A percentile compares a stretch with the other conserved stretches of the same genome.
phyloP scores from a whole-genome alignment of 1,140 invertebrate genomes.

The Mactra quadrangularis region DNA sequence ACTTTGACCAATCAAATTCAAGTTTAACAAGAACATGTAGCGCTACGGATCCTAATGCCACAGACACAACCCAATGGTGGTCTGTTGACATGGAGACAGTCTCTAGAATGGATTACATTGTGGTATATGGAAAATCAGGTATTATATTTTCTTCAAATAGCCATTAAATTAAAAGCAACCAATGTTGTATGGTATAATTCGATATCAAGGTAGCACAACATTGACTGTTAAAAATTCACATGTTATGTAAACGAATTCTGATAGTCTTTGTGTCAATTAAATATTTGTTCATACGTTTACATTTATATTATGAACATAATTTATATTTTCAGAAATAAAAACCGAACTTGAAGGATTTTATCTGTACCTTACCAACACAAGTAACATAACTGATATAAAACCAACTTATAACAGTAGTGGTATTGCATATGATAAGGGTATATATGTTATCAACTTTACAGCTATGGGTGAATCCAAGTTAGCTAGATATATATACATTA shows the following conservation, averaged over 20 bases:
- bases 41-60: neutral
- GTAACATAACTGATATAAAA: neutral
- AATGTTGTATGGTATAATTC: neutral
- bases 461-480: neutral
- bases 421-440: neutral
- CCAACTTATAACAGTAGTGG: conserved; percentile 14
- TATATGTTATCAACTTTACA: conserved; percentile 21
- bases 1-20: conserved; percentile 21
- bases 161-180: too few species aligned
- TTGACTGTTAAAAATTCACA: too few species aligned
- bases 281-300: too few species aligned
- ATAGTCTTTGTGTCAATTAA: too few species aligned
- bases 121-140: conserved; percentile 38
- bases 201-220: too few species aligned
- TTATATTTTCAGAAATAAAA: neutral
- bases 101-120: conserved; percentile 25
- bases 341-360: neutral
- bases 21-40: conserved; percentile 19
- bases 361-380: conserved; percentile 12
- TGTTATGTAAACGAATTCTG: too few species aligned
- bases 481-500: conserved; percentile 19
- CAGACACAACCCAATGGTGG: neutral
- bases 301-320: too few species aligned
- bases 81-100: conserved; percentile 29
- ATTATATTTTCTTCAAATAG: too few species aligned